These are phyloP conservation scores for Eupithecia insigniata DNA, from an alignment of 2,888 invertebrate genomes.

Conservation along the genomic window DNA sequence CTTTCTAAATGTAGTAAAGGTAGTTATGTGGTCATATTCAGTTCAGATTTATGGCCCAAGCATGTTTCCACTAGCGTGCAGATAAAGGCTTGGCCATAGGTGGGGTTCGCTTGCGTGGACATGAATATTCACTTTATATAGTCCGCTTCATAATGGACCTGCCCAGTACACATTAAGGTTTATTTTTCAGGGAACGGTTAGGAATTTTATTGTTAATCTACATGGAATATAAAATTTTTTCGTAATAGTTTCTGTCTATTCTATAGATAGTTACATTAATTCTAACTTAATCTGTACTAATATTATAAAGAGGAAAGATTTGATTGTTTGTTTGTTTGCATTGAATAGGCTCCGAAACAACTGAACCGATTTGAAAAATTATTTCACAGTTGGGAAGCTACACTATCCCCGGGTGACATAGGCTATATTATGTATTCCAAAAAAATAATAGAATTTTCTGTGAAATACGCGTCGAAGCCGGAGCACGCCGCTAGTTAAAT, in stretches of 20 bases:
- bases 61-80: slow-evolving; percentile 59
- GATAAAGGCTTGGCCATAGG: slow-evolving; percentile 71
- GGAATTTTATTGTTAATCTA: slow-evolving; percentile 24
- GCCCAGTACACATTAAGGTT: slow-evolving; percentile 57
- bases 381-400: too few species aligned
- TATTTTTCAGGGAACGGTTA: slow-evolving; percentile 50
- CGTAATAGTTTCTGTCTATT: neutral
- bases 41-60: slow-evolving; percentile 30
- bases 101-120: slow-evolving; percentile 65
- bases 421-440: too few species aligned
- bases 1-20: neutral
- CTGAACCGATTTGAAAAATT: too few species aligned
- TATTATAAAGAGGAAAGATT: too few species aligned
- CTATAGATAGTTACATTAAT: neutral
- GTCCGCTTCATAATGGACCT: slow-evolving; percentile 58
- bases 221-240: neutral
- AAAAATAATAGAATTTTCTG: too few species aligned
- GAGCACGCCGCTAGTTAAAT: too few species aligned
- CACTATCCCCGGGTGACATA: too few species aligned
- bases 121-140: slow-evolving; percentile 73
- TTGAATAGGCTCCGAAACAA: too few species aligned
- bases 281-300: neutral
- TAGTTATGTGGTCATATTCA: slow-evolving; percentile 32
- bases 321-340: too few species aligned
- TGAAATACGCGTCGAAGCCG: too few species aligned